Base-by-base conservation (phyloP, 2,113 vertebrate species). In the Pundamilia nyererei region DNA sequence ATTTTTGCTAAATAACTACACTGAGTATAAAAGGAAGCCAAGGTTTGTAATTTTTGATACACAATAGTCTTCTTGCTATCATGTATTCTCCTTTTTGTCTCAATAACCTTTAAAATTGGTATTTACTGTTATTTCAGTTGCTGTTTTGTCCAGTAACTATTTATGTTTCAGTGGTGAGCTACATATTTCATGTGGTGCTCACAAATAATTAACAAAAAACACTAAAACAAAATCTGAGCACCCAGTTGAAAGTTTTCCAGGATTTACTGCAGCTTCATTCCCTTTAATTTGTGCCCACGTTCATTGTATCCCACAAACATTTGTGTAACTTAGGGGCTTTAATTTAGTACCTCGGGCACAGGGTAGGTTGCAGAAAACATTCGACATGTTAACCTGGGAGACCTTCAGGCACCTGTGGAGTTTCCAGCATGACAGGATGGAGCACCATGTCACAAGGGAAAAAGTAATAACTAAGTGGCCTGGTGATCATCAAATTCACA, bases 131-230 rank as follows among this genome's bases (percentile, higher is more conserved):
- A 29, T 1, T 75, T 75, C 42, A 72, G 40, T 1, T 10, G 68
- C 21, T 7, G 3, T 72, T 45, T 45, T 72, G 13, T 45, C 38
- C 24, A 45, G 5, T 72, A 7, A 47, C 13, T 1, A 45, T 26
- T 60, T 33, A 55, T 58, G 55, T 0, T 3, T 65, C 33, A 65
- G 33, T 65, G 60, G 2, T 2, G 60, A 65, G 42, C 70, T 47
- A 1, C 24, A 29, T 15, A 3, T 29, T 75, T 47, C 0, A 29
- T 31, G 42, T 75, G 14, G 45, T 17, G 1, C 70, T 31, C 6
- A 47, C 21, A 45, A 2, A 45, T 72, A 47, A 47, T 29, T 7
- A 29, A 19, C 70, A 75, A 75, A 75, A 45, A 65, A 38, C 6
- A 65, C 33, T 65, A 38, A 65, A 65, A 65, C 9, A 65, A 65